Conservation (phyloP, 2,797 vertebrate species). For the Octomys mimax region DNA sequence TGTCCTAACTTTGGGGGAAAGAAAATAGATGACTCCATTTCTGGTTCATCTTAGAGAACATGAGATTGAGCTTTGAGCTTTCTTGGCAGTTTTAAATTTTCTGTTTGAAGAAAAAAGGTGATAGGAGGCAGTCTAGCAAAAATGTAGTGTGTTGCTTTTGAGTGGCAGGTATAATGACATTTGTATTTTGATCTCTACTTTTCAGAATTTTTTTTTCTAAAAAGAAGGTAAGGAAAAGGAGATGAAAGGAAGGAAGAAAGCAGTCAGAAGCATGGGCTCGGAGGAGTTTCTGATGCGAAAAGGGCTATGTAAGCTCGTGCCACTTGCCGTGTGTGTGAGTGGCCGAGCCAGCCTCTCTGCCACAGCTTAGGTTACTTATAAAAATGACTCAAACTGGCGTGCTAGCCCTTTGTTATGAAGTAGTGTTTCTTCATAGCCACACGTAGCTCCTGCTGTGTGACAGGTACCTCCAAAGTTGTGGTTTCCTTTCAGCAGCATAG, state of each 20-base stretch:
- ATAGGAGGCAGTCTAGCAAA: background rate
- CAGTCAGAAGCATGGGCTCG: background rate
- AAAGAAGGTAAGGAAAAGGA: background rate
- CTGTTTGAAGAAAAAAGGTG: background rate
- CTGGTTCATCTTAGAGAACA: conserved; percentile 34
- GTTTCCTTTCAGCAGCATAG: background rate
- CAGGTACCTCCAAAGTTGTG: background rate
- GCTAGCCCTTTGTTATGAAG: background rate
- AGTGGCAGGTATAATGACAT: background rate
- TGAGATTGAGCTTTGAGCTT: background rate
- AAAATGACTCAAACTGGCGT: background rate
- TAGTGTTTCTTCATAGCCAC: background rate
- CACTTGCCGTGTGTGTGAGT: background rate
- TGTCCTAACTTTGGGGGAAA: background rate
- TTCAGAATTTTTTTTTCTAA: background rate
- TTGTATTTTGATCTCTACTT: background rate
- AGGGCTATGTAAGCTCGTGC: background rate
- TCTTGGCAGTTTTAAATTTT: background rate
- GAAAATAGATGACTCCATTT: background rate
- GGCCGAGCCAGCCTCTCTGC: background rate
- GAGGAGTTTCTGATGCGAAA: background rate
- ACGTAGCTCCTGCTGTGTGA: background rate
- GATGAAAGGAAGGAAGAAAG: background rate
- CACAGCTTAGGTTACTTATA: background rate
- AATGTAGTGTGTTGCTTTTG: background rate